A percentile compares a stretch with the other conserved stretches of the same genome.
phyloP scores from a whole-genome alignment of 2,113 vertebrate species.

The Alosa alosa region DNA sequence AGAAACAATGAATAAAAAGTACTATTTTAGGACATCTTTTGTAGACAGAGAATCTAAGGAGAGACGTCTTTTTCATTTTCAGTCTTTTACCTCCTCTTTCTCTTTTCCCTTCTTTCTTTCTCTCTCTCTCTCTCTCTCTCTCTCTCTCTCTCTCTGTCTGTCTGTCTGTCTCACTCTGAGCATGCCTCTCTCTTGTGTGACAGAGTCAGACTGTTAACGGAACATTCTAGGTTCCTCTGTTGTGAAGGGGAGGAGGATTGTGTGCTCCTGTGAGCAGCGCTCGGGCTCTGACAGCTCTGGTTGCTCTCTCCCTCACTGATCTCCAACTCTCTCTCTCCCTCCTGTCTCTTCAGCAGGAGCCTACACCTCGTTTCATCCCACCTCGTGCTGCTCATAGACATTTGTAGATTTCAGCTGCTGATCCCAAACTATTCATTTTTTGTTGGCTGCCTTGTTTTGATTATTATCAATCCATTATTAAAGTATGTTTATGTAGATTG shows the following conservation, averaged over 20 bases:
- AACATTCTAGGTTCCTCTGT: constrained; percentile 22
- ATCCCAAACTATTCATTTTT: not conserved
- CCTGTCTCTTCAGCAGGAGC: not conserved
- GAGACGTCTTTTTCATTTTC: constrained; percentile 30
- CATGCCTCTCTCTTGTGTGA: not conserved
- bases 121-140: not conserved
- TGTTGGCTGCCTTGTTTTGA: not conserved
- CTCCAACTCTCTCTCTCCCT: constrained; percentile 22
- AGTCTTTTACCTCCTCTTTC: constrained; percentile 33
- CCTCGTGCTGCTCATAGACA: not conserved
- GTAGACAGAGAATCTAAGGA: not conserved
- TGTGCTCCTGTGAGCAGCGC: not conserved
- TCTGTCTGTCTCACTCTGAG: constrained; percentile 11
- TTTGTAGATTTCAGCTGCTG: not conserved
- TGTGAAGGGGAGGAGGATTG: not conserved
- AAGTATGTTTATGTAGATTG: not conserved
- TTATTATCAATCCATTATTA: not conserved
- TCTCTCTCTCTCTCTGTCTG: not conserved
- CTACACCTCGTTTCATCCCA: not conserved
- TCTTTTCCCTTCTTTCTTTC: not conserved
- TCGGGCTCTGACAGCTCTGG: not conserved
- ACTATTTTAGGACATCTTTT: not conserved
- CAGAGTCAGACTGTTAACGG: constrained; percentile 13
- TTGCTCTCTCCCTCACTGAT: constrained; percentile 27
- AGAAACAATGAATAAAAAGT: constrained; percentile 1